These are phyloP conservation scores for Zeugodacus cucurbitae DNA, from an alignment of 1,140 invertebrate genomes.

Conservation along the genomic window DNA sequence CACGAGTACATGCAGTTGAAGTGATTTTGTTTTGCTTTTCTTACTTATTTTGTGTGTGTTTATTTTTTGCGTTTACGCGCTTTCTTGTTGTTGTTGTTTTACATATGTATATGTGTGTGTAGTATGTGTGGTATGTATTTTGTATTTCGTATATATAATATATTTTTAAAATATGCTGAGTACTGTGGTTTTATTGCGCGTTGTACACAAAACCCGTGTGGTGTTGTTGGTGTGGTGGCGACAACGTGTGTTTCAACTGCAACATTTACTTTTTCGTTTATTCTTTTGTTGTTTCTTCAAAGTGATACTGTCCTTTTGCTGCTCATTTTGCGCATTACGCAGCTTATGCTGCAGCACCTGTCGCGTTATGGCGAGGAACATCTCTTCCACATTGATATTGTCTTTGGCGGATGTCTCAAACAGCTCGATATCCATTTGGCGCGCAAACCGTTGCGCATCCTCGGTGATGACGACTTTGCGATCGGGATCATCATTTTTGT, in stretches of 20 bases:
- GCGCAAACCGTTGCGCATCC: constrained; percentile 96
- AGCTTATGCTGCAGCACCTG: constrained; percentile 68
- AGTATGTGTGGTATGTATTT: not conserved
- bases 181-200: constrained; percentile 37
- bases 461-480: constrained; percentile 96
- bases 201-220: constrained; percentile 32
- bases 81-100: not conserved
- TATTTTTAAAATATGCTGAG: constrained; percentile 38
- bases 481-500: constrained; percentile 98
- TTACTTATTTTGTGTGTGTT: not conserved
- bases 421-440: constrained; percentile 95
- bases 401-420: constrained; percentile 99
- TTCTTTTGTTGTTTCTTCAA: constrained; percentile 58
- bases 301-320: constrained; percentile 70
- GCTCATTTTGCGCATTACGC: constrained; percentile 61
- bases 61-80: not conserved
- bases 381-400: constrained; percentile 98
- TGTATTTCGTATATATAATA: not conserved
- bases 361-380: constrained; percentile 79
- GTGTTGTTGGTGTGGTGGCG: not conserved
- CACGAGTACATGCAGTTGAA: not conserved
- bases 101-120: not conserved
- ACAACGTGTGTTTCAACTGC: constrained; percentile 58
- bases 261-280: constrained; percentile 59
- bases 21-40: no score